phyloP scores from a whole-genome alignment of 2,797 vertebrate genomes.

The Aplochiton taeniatus region DNA sequence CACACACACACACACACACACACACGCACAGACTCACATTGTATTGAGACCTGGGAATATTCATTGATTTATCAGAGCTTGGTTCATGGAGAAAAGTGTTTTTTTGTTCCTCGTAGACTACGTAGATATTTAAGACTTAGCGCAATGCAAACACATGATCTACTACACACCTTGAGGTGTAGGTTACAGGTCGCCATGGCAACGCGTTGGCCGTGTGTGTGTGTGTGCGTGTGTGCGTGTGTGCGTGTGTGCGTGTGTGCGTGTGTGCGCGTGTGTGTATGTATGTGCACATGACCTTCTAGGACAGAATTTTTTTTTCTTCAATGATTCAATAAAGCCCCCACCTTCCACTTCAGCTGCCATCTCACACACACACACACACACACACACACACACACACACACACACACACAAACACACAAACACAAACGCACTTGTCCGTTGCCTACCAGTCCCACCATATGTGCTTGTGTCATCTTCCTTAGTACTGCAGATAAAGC shows the following conservation, averaged over 20 bases:
- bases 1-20: constrained; percentile 50
- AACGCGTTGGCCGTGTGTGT: constrained; percentile 53
- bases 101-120: constrained; percentile 31
- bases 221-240: constrained; percentile 64
- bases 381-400: constrained; percentile 16
- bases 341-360: too few relatives aligned
- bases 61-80: constrained; percentile 39
- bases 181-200: constrained; percentile 38
- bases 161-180: too few relatives aligned
- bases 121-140: constrained; percentile 53
- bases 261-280: too few relatives aligned
- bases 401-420: constrained; percentile 9
- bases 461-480: constrained; percentile 54
- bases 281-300: constrained; percentile 33
- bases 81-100: not conserved
- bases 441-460: constrained; percentile 32
- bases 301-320: constrained; percentile 48
- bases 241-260: constrained; percentile 56
- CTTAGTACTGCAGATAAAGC: constrained; percentile 57
- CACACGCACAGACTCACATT: constrained; percentile 26
- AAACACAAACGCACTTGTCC: constrained; percentile 5
- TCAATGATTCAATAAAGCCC: constrained; percentile 13
- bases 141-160: not conserved
- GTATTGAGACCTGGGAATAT: too few relatives aligned
- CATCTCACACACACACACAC: constrained; percentile 20